phyloP scores from a whole-genome alignment of 2,888 invertebrate species.

The Phaedon cochleariae region DNA sequence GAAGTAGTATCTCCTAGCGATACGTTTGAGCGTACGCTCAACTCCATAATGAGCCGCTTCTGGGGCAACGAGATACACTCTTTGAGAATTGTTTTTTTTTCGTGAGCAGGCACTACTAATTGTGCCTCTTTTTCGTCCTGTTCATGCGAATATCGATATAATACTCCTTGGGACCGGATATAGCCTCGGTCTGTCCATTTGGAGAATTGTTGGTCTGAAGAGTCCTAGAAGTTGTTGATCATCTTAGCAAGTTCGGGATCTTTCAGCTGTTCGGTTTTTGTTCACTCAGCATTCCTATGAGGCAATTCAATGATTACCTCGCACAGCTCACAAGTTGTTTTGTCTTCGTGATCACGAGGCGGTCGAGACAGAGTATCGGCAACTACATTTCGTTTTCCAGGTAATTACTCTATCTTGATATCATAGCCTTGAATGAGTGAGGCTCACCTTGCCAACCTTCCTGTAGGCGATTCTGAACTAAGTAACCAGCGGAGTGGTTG shows the following conservation, averaged over 20 bases:
- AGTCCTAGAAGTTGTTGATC: slow-evolving; percentile 36
- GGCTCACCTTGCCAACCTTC: slow-evolving; percentile 59
- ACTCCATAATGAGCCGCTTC: slow-evolving; percentile 24
- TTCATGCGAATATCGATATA: slow-evolving; percentile 36
- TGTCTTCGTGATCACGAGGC: slow-evolving; percentile 1
- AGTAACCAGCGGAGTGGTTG: slow-evolving; percentile 60
- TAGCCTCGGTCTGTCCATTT: slow-evolving; percentile 36
- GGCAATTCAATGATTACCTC: slow-evolving; percentile 20
- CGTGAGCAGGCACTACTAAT: slow-evolving; percentile 35
- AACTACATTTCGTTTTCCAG: slow-evolving; percentile 52
- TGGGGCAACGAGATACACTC: slow-evolving; percentile 21
- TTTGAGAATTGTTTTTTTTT: slow-evolving; percentile 5
- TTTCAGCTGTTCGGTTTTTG: slow-evolving; percentile 26
- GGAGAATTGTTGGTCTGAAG: slow-evolving; percentile 6
- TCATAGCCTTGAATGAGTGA: slow-evolving; percentile 55
- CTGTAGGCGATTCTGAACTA: slow-evolving; percentile 53
- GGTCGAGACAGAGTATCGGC: slow-evolving; percentile 55
- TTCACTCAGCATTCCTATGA: slow-evolving; percentile 5
- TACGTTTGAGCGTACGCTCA: slow-evolving; percentile 34
- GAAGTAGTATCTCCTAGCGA: slow-evolving; percentile 28
- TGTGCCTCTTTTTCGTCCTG: slow-evolving; percentile 40
- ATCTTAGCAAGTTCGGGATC: slow-evolving; percentile 42
- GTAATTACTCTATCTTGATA: slow-evolving; percentile 53
- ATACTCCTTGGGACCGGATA: slow-evolving; percentile 34
- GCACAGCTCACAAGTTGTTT: slow-evolving; percentile 7